Percentiles rank a stretch among this genome's conserved stretches.
These are phyloP conservation scores for Mus spicilegus DNA, from an alignment of 2,113 vertebrate genomes.

Conservation along the genomic window DNA sequence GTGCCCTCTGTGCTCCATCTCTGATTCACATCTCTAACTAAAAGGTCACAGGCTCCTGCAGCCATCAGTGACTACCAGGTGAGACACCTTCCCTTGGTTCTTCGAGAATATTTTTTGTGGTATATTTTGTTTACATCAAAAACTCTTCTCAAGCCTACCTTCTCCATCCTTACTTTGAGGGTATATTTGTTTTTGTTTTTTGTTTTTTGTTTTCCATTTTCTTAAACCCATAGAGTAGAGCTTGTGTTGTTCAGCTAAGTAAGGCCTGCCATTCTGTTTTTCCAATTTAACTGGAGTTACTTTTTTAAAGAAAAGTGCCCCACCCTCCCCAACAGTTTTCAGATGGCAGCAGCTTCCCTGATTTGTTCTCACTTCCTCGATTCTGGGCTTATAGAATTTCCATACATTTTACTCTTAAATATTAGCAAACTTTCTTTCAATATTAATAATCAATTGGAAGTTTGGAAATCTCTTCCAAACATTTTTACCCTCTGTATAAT, in stretches of 20 bases:
- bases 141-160: background rate
- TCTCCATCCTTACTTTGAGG: background rate
- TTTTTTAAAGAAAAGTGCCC: background rate
- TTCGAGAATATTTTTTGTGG: background rate
- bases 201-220: background rate
- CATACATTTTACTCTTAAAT: background rate
- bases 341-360: background rate
- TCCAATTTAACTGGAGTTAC: background rate
- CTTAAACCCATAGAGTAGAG: background rate
- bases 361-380: too few species aligned
- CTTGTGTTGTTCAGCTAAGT: background rate
- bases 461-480: slow-evolving; percentile 3
- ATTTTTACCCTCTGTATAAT: background rate
- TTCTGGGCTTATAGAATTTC: background rate
- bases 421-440: background rate
- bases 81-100: too few species aligned
- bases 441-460: background rate
- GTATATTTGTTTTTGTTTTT: background rate
- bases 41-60: too few species aligned
- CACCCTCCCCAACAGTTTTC: background rate
- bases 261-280: background rate
- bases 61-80: too few species aligned
- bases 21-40: too few species aligned
- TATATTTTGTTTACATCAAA: background rate
- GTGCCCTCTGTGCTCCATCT: too few species aligned